Conservation (phyloP, 2,797 vertebrate genomes). For the Falco naumanni region DNA sequence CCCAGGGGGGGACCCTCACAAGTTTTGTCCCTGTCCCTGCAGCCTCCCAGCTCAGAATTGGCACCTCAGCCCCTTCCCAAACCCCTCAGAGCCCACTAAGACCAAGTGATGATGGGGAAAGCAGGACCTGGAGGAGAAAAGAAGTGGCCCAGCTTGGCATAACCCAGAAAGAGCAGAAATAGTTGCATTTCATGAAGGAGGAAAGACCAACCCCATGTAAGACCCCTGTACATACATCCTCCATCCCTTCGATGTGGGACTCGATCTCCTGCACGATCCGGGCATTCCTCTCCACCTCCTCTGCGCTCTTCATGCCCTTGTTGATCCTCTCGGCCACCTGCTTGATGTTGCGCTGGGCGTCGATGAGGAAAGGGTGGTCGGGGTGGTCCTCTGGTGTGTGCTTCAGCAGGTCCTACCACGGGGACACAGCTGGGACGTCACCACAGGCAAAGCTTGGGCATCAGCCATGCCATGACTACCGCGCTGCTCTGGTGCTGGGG, state of each 20-base stretch:
- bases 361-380: conserved; percentile 87
- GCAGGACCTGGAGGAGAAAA: rapidly evolving
- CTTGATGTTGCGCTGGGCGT: conserved; percentile 95
- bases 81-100: background rate
- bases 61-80: background rate
- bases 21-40: background rate
- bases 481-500: rapidly evolving
- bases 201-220: rapidly evolving
- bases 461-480: rapidly evolving
- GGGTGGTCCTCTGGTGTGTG: conserved; percentile 96
- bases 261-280: conserved; percentile 97
- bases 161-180: background rate
- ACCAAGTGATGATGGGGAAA: background rate
- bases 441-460: background rate
- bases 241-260: conserved; percentile 96
- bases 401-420: conserved; percentile 89
- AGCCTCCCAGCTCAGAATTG: rapidly evolving
- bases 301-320: conserved; percentile 91
- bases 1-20: rapidly evolving
- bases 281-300: conserved; percentile 93
- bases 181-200: background rate
- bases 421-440: background rate
- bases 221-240: conserved; percentile 82
- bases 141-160: background rate
- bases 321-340: conserved; percentile 95